These are phyloP conservation scores for Acrocera orbiculus DNA, from an alignment of 2,888 invertebrate species.

Conservation along the genomic window DNA sequence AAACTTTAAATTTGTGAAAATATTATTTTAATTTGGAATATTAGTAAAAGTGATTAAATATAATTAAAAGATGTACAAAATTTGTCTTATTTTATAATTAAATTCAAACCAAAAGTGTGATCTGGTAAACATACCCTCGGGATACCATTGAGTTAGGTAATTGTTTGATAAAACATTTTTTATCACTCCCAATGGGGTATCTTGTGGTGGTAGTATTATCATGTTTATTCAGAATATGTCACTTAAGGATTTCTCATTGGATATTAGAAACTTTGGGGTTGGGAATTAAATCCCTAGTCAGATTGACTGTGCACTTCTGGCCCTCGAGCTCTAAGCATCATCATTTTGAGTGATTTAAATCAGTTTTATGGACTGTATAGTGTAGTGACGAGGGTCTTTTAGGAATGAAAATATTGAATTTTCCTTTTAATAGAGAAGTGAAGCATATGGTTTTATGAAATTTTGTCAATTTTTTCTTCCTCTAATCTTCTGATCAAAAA, in stretches of 20 bases:
- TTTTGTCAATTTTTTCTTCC: too few species aligned
- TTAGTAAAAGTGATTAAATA: conserved; percentile 9
- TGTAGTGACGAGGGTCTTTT: too few species aligned
- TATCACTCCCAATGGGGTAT: not conserved
- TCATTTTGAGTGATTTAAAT: conserved; percentile 12
- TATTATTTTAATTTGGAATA: conserved; percentile 9
- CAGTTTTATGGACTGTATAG: conserved; percentile 1
- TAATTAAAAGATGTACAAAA: conserved; percentile 3
- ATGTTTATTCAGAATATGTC: conserved; percentile 15
- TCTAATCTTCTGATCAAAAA: too few species aligned
- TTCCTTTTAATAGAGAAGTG: too few species aligned
- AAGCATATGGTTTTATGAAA: too few species aligned
- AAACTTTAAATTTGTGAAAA: too few species aligned
- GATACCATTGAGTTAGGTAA: conserved; percentile 5
- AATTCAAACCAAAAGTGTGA: not conserved
- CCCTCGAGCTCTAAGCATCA: conserved; percentile 4
- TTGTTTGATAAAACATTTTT: conserved; percentile 13
- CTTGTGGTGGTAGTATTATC: conserved; percentile 13
- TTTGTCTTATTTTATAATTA: conserved; percentile 3
- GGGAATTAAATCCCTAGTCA: too few species aligned
- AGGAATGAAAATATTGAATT: too few species aligned
- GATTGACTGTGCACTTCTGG: too few species aligned
- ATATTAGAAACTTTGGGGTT: too few species aligned
- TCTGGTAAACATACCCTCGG: conserved; percentile 4
- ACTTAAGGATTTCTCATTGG: too few species aligned